phyloP scores from a whole-genome alignment of 1,140 invertebrate genomes.

The Rhynchophorus ferrugineus region DNA sequence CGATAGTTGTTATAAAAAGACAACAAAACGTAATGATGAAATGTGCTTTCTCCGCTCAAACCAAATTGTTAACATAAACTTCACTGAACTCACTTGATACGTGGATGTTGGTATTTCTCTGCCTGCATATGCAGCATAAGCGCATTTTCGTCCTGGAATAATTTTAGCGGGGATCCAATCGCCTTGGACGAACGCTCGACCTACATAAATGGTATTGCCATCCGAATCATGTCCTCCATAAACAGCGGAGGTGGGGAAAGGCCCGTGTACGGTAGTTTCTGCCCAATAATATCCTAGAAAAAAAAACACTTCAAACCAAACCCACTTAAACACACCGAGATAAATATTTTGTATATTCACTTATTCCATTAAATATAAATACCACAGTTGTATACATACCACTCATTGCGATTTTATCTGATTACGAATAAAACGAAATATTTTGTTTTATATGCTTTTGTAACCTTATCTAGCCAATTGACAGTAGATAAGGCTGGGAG shows the following conservation, averaged over 20 bases:
- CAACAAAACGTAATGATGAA: no score
- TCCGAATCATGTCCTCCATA: slow-evolving; percentile 62
- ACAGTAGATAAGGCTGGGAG: no score
- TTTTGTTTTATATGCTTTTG: no score
- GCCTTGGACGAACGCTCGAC: slow-evolving; percentile 61
- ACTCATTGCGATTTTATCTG: no score
- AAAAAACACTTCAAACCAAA: neutral
- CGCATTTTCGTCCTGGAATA: slow-evolving; percentile 54
- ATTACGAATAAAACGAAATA: no score
- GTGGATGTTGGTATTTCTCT: slow-evolving; percentile 52
- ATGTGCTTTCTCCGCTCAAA: no score
- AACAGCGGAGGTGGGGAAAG: slow-evolving; percentile 46
- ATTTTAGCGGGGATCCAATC: slow-evolving; percentile 71
- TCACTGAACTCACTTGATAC: slow-evolving; percentile 56
- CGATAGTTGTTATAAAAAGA: no score
- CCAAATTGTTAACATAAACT: no score
- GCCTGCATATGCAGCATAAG: slow-evolving; percentile 56
- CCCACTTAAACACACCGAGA: neutral
- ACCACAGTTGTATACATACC: no score
- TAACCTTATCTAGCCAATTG: no score
- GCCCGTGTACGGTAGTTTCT: slow-evolving; percentile 23
- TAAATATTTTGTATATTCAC: neutral
- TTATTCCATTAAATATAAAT: no score
- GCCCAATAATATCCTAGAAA: slow-evolving; percentile 34
- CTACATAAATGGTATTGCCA: slow-evolving; percentile 63